Conservation (phyloP, 2,888 invertebrate species). For the Sthenelais limicola region DNA sequence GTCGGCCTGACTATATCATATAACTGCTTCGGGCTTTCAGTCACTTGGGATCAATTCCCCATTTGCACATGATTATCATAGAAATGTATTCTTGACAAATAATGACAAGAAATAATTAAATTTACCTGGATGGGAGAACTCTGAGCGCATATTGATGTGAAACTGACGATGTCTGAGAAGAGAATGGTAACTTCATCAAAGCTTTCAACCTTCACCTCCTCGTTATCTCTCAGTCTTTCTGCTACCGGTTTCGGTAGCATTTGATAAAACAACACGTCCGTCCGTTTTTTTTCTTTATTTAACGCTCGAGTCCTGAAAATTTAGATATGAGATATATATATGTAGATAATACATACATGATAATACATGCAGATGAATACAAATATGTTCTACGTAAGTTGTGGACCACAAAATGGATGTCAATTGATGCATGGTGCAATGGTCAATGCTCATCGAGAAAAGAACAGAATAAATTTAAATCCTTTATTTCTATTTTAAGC, state of each 20-base stretch:
- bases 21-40: no score
- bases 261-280: slow-evolving; percentile 62
- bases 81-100: no score
- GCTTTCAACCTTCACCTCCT: slow-evolving; percentile 59
- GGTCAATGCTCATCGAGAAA: no score
- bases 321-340: background rate
- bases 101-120: background rate
- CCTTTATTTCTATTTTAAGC: background rate
- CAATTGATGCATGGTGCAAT: no score
- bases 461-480: no score
- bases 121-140: slow-evolving; percentile 57
- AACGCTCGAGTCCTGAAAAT: slow-evolving; percentile 58
- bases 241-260: slow-evolving; percentile 64
- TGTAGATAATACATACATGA: background rate
- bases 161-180: slow-evolving; percentile 65
- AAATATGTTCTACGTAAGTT: no score
- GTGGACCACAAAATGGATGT: no score
- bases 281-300: slow-evolving; percentile 61
- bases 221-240: slow-evolving; percentile 59
- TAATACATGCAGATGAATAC: no score
- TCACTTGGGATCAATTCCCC: no score
- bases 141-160: slow-evolving; percentile 60
- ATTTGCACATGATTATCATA: no score
- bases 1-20: no score
- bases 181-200: slow-evolving; percentile 62